phyloP scores from a whole-genome alignment of 2,888 invertebrate species.

The Ptychoptera albimana region DNA sequence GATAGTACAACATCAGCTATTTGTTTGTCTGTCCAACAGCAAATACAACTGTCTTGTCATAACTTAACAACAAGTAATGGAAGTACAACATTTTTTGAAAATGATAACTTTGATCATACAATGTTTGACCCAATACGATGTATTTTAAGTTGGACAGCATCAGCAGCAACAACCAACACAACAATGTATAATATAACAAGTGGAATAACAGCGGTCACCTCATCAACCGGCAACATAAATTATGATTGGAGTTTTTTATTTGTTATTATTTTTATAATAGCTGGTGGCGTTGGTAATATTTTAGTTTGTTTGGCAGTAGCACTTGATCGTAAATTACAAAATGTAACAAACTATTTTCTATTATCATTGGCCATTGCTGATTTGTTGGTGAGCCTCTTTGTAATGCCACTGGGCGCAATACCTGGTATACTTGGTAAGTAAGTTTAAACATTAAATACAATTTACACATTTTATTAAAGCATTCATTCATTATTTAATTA shows the following conservation, averaged over 20 bases:
- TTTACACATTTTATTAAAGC: too few relatives aligned
- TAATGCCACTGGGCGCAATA: constrained; percentile 91
- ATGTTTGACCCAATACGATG: constrained; percentile 3
- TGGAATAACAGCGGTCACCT: too few relatives aligned
- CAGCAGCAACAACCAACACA: too few relatives aligned
- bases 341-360: constrained; percentile 91
- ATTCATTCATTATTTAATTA: too few relatives aligned
- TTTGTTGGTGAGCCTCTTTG: constrained; percentile 79
- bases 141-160: background rate
- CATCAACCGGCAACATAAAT: background rate
- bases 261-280: constrained; percentile 70
- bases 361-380: constrained; percentile 88
- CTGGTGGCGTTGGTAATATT: constrained; percentile 81
- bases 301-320: constrained; percentile 87
- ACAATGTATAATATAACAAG: too few relatives aligned
- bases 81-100: constrained; percentile 5
- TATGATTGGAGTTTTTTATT: constrained; percentile 75
- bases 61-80: constrained; percentile 3
- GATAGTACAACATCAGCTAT: too few relatives aligned
- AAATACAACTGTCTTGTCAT: constrained; percentile 3
- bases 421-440: constrained; percentile 83
- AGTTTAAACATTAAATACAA: background rate
- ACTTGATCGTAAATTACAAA: constrained; percentile 77
- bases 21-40: background rate
- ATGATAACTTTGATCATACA: constrained; percentile 4